phyloP scores from a whole-genome alignment of 2,888 invertebrate species.

The Leptopilina myrica region DNA sequence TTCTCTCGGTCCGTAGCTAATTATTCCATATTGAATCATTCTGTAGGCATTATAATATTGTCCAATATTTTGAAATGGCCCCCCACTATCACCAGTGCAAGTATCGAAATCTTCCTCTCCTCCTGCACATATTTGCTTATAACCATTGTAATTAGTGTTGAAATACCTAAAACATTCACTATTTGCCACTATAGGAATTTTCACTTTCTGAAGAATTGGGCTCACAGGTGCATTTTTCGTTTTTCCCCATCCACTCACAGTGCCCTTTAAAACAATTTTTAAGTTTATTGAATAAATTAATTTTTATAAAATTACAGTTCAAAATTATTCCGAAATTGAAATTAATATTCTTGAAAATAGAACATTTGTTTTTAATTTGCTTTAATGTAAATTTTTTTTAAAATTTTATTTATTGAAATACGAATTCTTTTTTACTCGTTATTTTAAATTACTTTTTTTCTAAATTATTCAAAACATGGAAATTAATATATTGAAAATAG shows the following conservation, averaged over 20 bases:
- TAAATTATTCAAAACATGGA: too few relatives aligned
- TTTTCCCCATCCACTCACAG: slow-evolving; percentile 65
- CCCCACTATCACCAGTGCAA: slow-evolving; percentile 67
- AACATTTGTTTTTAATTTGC: too few relatives aligned
- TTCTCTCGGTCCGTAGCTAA: slow-evolving; percentile 61
- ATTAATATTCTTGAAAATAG: too few relatives aligned
- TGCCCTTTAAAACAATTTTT: slow-evolving; percentile 34
- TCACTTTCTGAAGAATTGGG: slow-evolving; percentile 53
- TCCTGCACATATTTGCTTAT: slow-evolving; percentile 66
- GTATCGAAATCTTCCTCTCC: slow-evolving; percentile 58
- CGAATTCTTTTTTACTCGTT: too few relatives aligned
- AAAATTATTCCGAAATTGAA: too few relatives aligned
- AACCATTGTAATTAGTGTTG: slow-evolving; percentile 32
- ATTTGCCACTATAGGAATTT: slow-evolving; percentile 47
- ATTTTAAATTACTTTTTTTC: too few relatives aligned
- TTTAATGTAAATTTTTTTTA: too few relatives aligned
- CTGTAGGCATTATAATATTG: slow-evolving; percentile 47
- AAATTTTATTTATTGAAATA: too few relatives aligned
- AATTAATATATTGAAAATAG: too few relatives aligned
- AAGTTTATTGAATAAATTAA: too few relatives aligned
- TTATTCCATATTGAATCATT: slow-evolving; percentile 61
- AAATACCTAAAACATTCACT: slow-evolving; percentile 53
- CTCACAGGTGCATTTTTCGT: slow-evolving; percentile 53
- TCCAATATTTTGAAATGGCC: slow-evolving; percentile 61
- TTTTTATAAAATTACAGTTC: too few relatives aligned